Conservation (phyloP, 1,140 invertebrate genomes). For the Elymnias hypermnestra region DNA sequence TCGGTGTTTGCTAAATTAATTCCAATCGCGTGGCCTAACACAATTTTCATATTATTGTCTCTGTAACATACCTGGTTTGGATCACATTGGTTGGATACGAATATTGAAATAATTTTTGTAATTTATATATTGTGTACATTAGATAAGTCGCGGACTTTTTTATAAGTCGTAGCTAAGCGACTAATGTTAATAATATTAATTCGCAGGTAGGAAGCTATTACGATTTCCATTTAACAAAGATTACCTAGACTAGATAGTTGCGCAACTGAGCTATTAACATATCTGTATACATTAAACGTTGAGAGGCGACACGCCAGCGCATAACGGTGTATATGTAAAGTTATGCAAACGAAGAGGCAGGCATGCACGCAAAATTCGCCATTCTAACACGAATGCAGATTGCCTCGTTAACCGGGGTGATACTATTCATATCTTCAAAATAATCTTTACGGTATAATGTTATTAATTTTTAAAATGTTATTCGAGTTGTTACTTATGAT, state of each 20-base stretch:
- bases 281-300: constrained; percentile 22
- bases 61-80: no score
- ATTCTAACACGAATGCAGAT: constrained; percentile 39
- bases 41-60: no score
- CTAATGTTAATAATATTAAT: constrained; percentile 10
- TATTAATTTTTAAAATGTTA: no score
- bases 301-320: constrained; percentile 28
- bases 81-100: no score
- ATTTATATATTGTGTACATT: no score
- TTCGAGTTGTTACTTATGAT: no score
- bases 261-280: constrained; percentile 24
- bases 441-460: constrained; percentile 18
- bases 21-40: no score
- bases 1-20: no score
- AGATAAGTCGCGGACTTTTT: no score
- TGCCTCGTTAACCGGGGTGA: constrained; percentile 44
- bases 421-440: constrained; percentile 24
- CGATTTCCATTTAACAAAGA: constrained; percentile 15
- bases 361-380: constrained; percentile 51
- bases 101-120: no score
- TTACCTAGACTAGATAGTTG: constrained; percentile 17
- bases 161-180: no score
- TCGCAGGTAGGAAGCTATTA: constrained; percentile 4
- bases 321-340: constrained; percentile 62
- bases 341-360: constrained; percentile 55